Evolutionary conservation across 2,888 invertebrate genomes (phyloP).

Genomic region (Endomychus coccineus): DNA sequence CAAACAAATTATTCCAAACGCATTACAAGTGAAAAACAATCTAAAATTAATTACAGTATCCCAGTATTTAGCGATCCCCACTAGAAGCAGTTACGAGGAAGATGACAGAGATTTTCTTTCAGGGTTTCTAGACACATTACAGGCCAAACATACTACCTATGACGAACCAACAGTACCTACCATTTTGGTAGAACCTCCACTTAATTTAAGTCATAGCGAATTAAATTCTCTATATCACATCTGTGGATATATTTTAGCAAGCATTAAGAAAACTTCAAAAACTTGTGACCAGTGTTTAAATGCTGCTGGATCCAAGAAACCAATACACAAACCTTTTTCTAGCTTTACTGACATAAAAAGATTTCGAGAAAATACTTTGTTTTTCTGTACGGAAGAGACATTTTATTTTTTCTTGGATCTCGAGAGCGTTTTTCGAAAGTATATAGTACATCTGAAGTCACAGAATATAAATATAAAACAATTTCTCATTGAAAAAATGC

Average conservation of each 20-base stretch:
- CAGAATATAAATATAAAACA: constrained; percentile 14
- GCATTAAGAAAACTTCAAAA: constrained; percentile 12
- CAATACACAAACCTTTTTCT: constrained; percentile 12
- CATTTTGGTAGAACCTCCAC: constrained; percentile 2
- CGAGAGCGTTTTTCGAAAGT: constrained; percentile 15
- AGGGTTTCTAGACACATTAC: constrained; percentile 18
- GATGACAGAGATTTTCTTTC: constrained; percentile 21
- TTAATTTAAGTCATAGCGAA: constrained; percentile 18
- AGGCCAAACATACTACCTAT: constrained; percentile 4
- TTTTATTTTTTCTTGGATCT: constrained; percentile 12
- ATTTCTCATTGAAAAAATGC: constrained; percentile 11
- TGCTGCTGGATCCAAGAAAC: constrained; percentile 7
- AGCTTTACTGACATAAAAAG: constrained; percentile 9
- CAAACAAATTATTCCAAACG: constrained; percentile 5
- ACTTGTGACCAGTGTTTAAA: constrained; percentile 12
- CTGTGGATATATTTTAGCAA: constrained; percentile 13
- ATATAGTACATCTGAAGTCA: constrained; percentile 2
- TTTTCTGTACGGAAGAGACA: constrained; percentile 11
- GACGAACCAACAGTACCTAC: constrained; percentile 10
- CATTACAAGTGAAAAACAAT: constrained; percentile 4
- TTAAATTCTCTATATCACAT: constrained; percentile 22
- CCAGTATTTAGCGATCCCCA: constrained; percentile 6
- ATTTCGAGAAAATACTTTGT: constrained; percentile 9
- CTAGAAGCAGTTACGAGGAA: constrained; percentile 17
- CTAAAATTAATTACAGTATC: constrained; percentile 9